phyloP scores from a whole-genome alignment of 2,888 invertebrate genomes.

The Caenorhabditis auriculariae region DNA sequence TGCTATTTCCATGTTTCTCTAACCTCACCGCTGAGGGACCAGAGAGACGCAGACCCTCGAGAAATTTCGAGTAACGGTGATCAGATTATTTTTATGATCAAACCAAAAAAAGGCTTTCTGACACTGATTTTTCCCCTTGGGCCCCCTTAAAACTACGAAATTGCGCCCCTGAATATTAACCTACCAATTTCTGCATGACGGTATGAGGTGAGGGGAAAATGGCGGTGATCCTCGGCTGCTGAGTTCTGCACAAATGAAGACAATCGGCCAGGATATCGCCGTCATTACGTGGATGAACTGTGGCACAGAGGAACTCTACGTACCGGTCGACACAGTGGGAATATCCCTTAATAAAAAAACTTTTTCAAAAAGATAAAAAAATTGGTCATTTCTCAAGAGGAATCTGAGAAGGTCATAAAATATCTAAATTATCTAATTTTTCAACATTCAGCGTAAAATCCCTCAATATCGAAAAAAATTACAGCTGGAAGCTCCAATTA shows the following conservation, averaged over 20 bases:
- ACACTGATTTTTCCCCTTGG: no score
- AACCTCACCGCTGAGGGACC: no score
- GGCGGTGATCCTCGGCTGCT: constrained; percentile 73
- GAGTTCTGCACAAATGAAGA: constrained; percentile 83
- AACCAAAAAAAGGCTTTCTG: no score
- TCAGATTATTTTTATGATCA: no score
- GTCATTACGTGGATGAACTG: constrained; percentile 33
- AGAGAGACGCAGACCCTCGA: no score
- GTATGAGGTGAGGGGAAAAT: constrained; percentile 93
- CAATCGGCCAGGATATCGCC: constrained; percentile 89
- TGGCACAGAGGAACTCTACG: constrained; percentile 89
- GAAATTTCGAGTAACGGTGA: no score
- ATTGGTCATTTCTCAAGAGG: no score
- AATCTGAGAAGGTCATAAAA: not conserved
- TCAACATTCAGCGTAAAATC: no score
- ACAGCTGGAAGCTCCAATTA: no score
- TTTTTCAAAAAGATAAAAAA: not conserved
- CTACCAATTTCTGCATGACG: constrained; percentile 97
- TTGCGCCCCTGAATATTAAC: not conserved
- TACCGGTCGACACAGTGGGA: constrained; percentile 93
- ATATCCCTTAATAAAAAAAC: constrained; percentile 72
- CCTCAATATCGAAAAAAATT: no score
- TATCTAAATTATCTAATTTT: no score
- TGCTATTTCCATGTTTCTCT: no score
- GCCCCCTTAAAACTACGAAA: not conserved